Evolutionary conservation across 2,888 invertebrate genomes (phyloP), one percentile per base, ranked within the genome.

Genomic region (Tenthredo livida): DNA sequence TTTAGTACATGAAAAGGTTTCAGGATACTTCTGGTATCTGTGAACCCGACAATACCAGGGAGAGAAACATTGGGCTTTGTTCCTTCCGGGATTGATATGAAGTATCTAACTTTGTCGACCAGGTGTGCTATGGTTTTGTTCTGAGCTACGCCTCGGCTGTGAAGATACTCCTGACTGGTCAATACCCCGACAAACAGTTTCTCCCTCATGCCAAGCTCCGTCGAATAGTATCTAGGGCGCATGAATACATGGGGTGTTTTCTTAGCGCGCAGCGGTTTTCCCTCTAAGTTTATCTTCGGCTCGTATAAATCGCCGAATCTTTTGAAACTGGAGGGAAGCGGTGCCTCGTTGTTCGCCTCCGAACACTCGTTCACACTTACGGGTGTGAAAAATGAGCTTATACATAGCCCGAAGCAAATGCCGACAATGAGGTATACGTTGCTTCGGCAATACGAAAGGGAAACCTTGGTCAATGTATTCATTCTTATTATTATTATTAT

Each of bases 141-240:
- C n/a, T 98, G 94, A 17, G 98, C 98, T 54, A 96, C 94, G 0
- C 97, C 97, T 88, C 97, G 95, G 58, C 95, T 95, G 86, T 96
- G 95, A 29, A 96, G 96, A 90, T 95, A 97, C 80, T 96, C 96
- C 89, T 96, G 96, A 1, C 96, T 96, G 25, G 97, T 97, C 90
- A 99, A 94, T 58, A 98, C 96, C 25, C 97, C 98, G 50, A 98
- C 96, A 91, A 99, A 97, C 17, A 99, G 93, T 91, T 98, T 97
- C 88, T 98, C 97, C 86, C 97, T 95, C 89, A 99, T 98, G 25
- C 98, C 99, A 84, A 99, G 95, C 93, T 99, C 99, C 0, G 99
- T 98, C 77, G 98, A 98, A 92, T 98, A 98, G 94, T 98, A 99
- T 33, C 99, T 95, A 0, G 99, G 98, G 2, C 99, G 95, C 84